These are phyloP conservation scores for Promerops cafer DNA, from an alignment of 2,113 vertebrate genomes.

Conservation along the genomic window DNA sequence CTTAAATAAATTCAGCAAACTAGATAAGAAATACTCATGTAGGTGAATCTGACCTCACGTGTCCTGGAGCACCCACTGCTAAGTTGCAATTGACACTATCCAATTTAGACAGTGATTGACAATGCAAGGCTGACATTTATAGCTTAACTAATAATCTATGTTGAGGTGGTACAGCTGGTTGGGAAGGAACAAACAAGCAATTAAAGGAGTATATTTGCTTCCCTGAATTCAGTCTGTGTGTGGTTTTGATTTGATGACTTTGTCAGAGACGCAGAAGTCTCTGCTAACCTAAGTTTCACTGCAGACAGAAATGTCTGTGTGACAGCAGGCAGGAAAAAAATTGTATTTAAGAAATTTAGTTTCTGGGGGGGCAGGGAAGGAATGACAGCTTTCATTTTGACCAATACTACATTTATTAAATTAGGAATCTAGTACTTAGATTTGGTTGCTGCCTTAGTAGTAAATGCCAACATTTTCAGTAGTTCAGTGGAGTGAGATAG, in stretches of 20 bases:
- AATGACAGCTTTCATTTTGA: not conserved
- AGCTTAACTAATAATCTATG: not conserved
- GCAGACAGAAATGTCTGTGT: not conserved
- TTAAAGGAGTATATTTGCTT: conserved; percentile 10
- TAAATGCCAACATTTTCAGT: not conserved
- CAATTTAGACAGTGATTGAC: not conserved
- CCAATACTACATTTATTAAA: not conserved
- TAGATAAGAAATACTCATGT: not conserved
- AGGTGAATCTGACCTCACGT: not conserved
- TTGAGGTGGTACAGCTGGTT: not conserved
- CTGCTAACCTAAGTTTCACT: not conserved
- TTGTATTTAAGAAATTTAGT: not conserved
- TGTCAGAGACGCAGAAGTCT: not conserved
- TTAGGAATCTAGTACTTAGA: not conserved
- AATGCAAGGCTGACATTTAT: not conserved
- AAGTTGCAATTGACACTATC: not conserved
- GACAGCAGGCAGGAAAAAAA: not conserved
- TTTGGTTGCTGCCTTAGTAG: not conserved
- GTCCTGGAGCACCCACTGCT: not conserved
- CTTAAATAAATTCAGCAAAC: not conserved
- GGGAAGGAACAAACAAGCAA: conserved; percentile 8
- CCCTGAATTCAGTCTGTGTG: not conserved
- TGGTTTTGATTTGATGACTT: not conserved
- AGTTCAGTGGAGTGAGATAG: not conserved
- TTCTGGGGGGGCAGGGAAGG: not conserved